Evolutionary conservation across 2,797 vertebrate species (phyloP), one percentile per base, ranked within the genome.

Genomic region (Ciconia nigra): DNA sequence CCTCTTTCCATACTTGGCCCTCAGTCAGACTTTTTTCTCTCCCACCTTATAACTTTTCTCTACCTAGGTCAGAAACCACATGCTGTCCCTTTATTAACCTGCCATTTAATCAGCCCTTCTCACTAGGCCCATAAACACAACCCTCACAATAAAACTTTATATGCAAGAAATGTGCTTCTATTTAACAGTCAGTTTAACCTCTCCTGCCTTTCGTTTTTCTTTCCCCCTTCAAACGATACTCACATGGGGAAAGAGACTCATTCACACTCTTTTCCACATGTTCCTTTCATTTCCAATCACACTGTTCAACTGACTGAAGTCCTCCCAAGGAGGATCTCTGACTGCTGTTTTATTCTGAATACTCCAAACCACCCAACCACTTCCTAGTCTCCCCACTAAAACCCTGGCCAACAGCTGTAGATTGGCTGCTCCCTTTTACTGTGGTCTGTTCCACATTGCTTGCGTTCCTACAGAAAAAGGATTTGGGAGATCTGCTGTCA

Each of bases 71-170:
- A 96, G 87, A 95, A 97, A 96, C 80, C 93, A 92, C 93, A 94
- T 97, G 93, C 82, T 88, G 89, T 95, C 93, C 81, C 89, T 96
- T 97, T 97, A 96, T 96, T 96, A 96, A 96, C 89, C 82, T 95
- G 71, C 96, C 71, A 92, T 96, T 96, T 96, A 96, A 94, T 86
- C 92, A 97, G 74, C 78, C 87, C 63, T 96, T 96, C 94, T 97
- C 93, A 87, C 88, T 93, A 96, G 93, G 81, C 90, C 79, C 92
- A 93, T 96, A 96, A 96, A 96, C 93, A 95, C 90, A 96, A 92
- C 77, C 42, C 72, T 96, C 67, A 95, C 94, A 97, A 90, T 97
- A 96, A 97, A 97, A 97, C 66, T 93, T 97, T 96, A 97, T 96
- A 92, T 94, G 89, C 92, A 94, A 97, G 81, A 93, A 96, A 96